Evolutionary conservation across 2,797 vertebrate species (phyloP).

Genomic region (Poeciliopsis presidionis): DNA sequence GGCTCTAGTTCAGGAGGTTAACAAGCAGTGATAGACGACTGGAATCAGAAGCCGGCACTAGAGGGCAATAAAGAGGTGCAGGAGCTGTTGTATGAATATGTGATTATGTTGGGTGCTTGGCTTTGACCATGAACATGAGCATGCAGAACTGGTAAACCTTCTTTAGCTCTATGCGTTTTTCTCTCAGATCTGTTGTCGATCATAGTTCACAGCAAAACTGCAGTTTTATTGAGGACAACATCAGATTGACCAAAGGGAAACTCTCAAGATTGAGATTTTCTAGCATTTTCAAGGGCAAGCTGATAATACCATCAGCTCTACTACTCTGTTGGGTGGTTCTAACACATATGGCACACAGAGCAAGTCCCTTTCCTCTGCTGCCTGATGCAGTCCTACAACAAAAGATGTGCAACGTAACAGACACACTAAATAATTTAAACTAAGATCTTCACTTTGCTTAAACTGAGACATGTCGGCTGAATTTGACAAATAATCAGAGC

Average conservation of each 20-base stretch:
- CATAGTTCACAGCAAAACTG: background rate
- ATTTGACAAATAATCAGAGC: background rate
- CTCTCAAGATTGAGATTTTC: background rate
- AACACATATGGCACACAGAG: background rate
- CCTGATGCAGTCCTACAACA: background rate
- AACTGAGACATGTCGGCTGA: background rate
- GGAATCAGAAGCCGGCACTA: conserved; percentile 69
- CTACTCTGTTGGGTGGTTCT: background rate
- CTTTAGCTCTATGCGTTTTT: background rate
- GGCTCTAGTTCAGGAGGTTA: conserved; percentile 34
- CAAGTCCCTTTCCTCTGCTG: background rate
- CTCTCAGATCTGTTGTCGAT: background rate
- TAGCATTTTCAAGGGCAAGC: background rate
- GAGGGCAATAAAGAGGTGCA: conserved; percentile 77
- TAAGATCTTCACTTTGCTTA: background rate
- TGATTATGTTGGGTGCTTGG: conserved; percentile 14
- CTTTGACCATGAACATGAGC: conserved; percentile 30
- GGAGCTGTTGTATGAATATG: conserved; percentile 13
- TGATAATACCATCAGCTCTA: background rate
- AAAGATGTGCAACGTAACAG: background rate
- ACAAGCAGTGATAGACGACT: conserved; percentile 49
- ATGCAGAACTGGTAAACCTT: conserved; percentile 5
- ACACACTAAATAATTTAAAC: background rate
- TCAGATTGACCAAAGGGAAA: background rate
- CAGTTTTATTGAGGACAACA: background rate